A percentile compares a stretch with the other conserved stretches of the same genome.
Conservation (phyloP, 2,888 invertebrate genomes). For the Pristionchus maxplancki region DNA sequence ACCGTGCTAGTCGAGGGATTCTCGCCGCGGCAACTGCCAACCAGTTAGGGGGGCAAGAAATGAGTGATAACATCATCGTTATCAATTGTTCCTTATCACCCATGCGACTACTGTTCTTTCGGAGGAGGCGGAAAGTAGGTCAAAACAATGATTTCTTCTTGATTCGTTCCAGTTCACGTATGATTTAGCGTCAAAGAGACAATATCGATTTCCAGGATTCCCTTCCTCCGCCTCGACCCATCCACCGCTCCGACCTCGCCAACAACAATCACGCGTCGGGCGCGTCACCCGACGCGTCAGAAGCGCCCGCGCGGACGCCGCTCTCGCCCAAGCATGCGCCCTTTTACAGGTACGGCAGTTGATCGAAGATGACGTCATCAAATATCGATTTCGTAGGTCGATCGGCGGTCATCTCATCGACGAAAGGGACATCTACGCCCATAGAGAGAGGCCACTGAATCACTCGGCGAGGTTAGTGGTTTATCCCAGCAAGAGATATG, state of each 20-base stretch:
- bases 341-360: neutral
- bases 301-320: conserved; percentile 15
- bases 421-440: conserved; percentile 23
- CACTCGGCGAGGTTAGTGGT: conserved; percentile 32
- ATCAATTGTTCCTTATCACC: neutral
- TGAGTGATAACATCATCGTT: conserved; percentile 1
- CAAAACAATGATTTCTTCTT: neutral
- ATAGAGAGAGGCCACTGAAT: neutral
- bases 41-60: neutral
- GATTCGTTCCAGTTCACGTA: neutral
- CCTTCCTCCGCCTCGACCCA: neutral
- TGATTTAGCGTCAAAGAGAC: too few relatives aligned
- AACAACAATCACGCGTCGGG: conserved; percentile 24
- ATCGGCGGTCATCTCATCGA: neutral
- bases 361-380: neutral
- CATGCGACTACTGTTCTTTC: neutral
- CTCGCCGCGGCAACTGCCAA: too few relatives aligned
- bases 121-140: conserved; percentile 14
- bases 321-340: conserved; percentile 48
- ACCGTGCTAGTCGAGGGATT: too few relatives aligned
- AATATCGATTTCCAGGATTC: neutral
- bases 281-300: neutral
- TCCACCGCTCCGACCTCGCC: neutral
- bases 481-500: too few relatives aligned
- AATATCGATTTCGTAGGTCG: neutral